Evolutionary conservation across 2,113 vertebrate species (phyloP).

Genomic region (Pollachius pollachius): DNA sequence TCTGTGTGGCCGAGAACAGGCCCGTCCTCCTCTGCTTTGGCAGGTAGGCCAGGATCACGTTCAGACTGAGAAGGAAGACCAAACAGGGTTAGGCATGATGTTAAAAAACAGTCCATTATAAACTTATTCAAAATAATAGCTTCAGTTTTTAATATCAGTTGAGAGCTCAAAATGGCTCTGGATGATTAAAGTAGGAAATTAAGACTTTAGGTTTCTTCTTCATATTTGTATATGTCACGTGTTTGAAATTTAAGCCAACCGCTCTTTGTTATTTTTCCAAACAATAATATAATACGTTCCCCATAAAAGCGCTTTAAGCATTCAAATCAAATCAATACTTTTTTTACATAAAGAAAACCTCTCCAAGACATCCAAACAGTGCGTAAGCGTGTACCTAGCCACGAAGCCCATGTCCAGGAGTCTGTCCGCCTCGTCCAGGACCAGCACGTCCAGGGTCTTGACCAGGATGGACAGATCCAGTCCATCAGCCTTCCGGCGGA

Average conservation of each 20-base stretch:
- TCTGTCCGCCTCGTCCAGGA: slow-evolving; percentile 93
- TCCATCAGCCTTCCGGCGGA: slow-evolving; percentile 87
- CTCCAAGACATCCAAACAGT: too few species aligned
- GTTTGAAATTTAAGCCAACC: too few species aligned
- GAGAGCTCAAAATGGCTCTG: too few species aligned
- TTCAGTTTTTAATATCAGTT: too few species aligned
- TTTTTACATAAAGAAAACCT: too few species aligned
- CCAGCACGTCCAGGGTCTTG: slow-evolving; percentile 86
- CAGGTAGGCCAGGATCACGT: slow-evolving; percentile 84
- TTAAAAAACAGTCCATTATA: background rate
- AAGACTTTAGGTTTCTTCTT: too few species aligned
- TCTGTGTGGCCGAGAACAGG: slow-evolving; percentile 95
- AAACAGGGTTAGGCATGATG: background rate
- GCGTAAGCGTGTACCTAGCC: slow-evolving; percentile 77
- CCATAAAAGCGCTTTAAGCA: too few species aligned
- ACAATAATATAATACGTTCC: too few species aligned
- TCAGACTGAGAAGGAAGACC: slow-evolving; percentile 75
- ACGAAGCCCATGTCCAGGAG: slow-evolving; percentile 97
- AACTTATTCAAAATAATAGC: too few species aligned
- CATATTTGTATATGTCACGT: too few species aligned
- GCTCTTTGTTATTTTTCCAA: background rate
- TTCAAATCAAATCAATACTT: too few species aligned
- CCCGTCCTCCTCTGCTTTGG: slow-evolving; percentile 95
- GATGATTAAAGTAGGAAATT: too few species aligned
- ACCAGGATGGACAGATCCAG: slow-evolving; percentile 82